Evolutionary conservation across 1,140 invertebrate genomes (phyloP), one percentile per base, ranked within the genome.

Genomic region (Micrasema minimum): DNA sequence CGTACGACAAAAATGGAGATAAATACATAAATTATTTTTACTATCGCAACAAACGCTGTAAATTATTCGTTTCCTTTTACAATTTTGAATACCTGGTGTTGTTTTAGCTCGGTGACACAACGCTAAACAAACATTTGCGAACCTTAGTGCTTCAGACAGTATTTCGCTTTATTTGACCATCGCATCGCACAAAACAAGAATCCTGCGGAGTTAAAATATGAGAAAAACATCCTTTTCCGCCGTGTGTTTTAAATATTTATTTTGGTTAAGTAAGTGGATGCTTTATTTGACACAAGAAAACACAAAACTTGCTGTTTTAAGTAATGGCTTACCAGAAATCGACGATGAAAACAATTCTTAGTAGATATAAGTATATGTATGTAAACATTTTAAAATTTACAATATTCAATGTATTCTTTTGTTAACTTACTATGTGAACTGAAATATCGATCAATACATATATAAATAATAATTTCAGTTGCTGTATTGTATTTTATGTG

Each of bases 101-200:
- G 31, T 16, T 59, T 59, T 12, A 59, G 35, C 35, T 9, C 55
- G 55, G 37, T 59, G 55, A 59, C 55, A 16, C 37, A 59, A 41
- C 22, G 20, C 55, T 10, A 59, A 43, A 7, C 55, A 20, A 43
- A 59, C 55, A 41, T 59, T 59, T 59, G 55, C 38, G 5, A 59
- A 35, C 37, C 31, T 38, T 14, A 16, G 51, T 14, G 20, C 12
- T 55, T 35, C 11, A 26, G 16, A 14, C 37, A 59, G 38, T 16
- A 41, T 20, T 59, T 23, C 11, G 22, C 37, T 59, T 22, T 59
- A 41, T 59, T 59, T 59, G 16, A 43, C 37, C 38, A 20, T 59
- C 38, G 55, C 16, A 3, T 31, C 20, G 48, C 5, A 12, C 7
- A 12, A 12, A 14, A 23, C 23, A 20, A 16, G 37, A 59, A 38